phyloP scores from a whole-genome alignment of 2,113 vertebrate species.

The Oncorhynchus nerka region DNA sequence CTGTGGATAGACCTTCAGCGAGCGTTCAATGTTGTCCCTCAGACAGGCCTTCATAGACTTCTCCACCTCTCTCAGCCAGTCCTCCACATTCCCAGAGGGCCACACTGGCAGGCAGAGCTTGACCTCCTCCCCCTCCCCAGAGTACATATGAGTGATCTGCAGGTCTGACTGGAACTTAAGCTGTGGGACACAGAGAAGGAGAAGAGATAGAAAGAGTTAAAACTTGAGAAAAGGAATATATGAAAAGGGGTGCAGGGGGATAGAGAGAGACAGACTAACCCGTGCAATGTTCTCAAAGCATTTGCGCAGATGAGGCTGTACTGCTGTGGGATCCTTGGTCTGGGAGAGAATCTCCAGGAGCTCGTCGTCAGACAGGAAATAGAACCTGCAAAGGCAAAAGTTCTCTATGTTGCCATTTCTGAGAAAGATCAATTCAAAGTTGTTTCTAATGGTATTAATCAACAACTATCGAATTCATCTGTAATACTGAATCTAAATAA shows the following conservation, averaged over 20 bases:
- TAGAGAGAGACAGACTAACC: constrained; percentile 60
- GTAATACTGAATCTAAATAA: too few relatives aligned
- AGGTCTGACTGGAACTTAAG: constrained; percentile 87
- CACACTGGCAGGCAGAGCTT: constrained; percentile 70
- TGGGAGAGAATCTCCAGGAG: constrained; percentile 91
- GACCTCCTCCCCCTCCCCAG: constrained; percentile 89
- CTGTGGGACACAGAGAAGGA: constrained; percentile 59
- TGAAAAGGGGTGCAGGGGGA: background rate
- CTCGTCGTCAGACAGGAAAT: constrained; percentile 93
- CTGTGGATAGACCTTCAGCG: constrained; percentile 77
- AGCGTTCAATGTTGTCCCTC: constrained; percentile 78
- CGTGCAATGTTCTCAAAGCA: constrained; percentile 90
- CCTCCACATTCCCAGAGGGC: constrained; percentile 84
- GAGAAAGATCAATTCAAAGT: background rate
- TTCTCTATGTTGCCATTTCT: background rate
- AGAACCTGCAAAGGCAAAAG: constrained; percentile 78
- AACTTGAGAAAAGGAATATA: too few relatives aligned
- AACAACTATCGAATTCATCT: background rate
- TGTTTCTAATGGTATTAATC: background rate
- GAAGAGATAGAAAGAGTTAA: background rate
- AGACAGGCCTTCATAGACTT: constrained; percentile 85
- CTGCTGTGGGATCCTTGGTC: constrained; percentile 88
- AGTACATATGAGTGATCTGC: constrained; percentile 91
- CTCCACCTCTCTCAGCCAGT: constrained; percentile 88
- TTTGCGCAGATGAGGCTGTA: constrained; percentile 88